Evolutionary conservation across 1,140 invertebrate genomes (phyloP).

Genomic region (Acromyrmex heyeri): DNA sequence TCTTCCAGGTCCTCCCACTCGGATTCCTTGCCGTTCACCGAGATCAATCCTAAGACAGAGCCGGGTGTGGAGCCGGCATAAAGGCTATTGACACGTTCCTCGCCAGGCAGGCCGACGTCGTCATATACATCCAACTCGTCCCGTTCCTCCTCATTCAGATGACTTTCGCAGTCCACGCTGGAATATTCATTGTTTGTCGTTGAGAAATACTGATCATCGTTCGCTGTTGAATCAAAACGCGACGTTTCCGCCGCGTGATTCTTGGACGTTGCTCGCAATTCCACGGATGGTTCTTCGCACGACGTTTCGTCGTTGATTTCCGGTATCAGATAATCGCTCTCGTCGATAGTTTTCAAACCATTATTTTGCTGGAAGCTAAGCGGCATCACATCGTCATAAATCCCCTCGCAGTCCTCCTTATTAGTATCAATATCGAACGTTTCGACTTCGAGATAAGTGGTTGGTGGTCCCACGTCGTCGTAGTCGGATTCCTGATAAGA

Average conservation of each 20-base stretch:
- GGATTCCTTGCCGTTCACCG: constrained; percentile 78
- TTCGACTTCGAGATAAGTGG: not conserved
- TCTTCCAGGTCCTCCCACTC: constrained; percentile 83
- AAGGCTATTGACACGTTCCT: constrained; percentile 83
- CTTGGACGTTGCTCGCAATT: not conserved
- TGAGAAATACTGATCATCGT: constrained; percentile 64
- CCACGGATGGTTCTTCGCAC: not conserved
- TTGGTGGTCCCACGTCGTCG: constrained; percentile 78
- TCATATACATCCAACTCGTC: constrained; percentile 82
- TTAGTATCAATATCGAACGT: not conserved
- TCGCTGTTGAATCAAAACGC: not conserved
- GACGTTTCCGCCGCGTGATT: not conserved
- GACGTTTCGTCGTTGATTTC: not conserved
- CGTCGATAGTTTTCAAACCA: not conserved
- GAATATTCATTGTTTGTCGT: constrained; percentile 77
- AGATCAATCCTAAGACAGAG: constrained; percentile 62
- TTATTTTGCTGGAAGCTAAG: not conserved
- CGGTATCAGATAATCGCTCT: constrained; percentile 40
- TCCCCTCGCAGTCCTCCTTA: constrained; percentile 62
- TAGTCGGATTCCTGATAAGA: constrained; percentile 74
- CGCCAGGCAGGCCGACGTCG: constrained; percentile 76
- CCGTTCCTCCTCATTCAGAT: constrained; percentile 53
- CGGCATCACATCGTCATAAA: constrained; percentile 82
- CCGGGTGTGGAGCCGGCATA: constrained; percentile 78
- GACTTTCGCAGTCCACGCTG: constrained; percentile 69